Percentiles rank a stretch among this genome's conserved stretches.
phyloP scores from a whole-genome alignment of 2,797 vertebrate genomes.

The Chelonia mydas region DNA sequence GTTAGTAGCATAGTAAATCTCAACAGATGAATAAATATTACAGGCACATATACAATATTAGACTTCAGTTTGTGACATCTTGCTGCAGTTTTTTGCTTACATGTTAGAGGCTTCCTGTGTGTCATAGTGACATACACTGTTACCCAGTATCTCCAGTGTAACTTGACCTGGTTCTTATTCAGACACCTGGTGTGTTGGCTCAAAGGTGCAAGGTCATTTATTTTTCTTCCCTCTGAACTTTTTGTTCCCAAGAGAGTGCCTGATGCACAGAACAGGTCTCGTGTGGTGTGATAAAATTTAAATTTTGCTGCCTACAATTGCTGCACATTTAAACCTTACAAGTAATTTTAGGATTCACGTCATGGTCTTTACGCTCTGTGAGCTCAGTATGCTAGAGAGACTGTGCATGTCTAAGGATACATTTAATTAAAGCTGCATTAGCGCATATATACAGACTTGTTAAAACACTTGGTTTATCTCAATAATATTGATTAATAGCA shows the following conservation, averaged over 20 bases:
- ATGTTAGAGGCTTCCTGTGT: not conserved
- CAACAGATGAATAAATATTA: not conserved
- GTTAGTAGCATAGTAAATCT: slow-evolving; percentile 1
- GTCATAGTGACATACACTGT: not conserved
- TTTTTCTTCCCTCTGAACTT: not conserved
- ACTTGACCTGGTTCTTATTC: not conserved
- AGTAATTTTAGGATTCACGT: slow-evolving; percentile 24
- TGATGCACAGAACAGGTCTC: slow-evolving; percentile 15
- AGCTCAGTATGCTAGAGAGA: slow-evolving; percentile 33
- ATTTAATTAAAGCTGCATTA: slow-evolving; percentile 83
- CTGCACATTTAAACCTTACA: slow-evolving; percentile 49
- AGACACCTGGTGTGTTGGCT: not conserved
- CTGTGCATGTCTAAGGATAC: slow-evolving; percentile 60
- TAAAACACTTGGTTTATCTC: slow-evolving; percentile 85
- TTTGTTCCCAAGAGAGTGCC: slow-evolving; percentile 19
- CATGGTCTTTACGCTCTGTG: slow-evolving; percentile 13
- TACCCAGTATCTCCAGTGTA: no score
- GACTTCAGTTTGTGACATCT: not conserved
- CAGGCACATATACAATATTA: not conserved
- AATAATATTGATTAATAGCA: slow-evolving; percentile 85
- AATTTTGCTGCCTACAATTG: not conserved
- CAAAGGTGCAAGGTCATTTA: not conserved
- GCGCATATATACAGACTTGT: slow-evolving; percentile 80
- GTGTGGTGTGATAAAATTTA: not conserved
- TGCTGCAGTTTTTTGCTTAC: not conserved